Conservation (phyloP, 1,140 invertebrate genomes). For the Ylistrum balloti region DNA sequence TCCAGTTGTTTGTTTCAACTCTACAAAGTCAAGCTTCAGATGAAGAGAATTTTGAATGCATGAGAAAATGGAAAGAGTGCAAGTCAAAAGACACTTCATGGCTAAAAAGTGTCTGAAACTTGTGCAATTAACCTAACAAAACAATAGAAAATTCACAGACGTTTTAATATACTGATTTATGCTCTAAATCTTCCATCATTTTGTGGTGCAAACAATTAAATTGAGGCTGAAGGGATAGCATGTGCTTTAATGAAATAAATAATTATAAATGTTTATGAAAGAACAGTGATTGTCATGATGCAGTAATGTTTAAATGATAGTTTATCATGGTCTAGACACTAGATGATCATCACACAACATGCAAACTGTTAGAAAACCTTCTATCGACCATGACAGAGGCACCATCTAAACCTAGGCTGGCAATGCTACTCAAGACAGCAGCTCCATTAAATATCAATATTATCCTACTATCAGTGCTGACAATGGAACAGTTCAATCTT, state of each 20-base stretch:
- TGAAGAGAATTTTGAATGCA: neutral
- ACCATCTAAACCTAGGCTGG: neutral
- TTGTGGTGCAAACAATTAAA: slow-evolving; percentile 13
- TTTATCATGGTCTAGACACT: neutral
- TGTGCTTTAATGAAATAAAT: slow-evolving; percentile 1
- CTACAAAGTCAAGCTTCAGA: neutral
- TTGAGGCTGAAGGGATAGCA: neutral
- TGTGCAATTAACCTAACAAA: too few species aligned
- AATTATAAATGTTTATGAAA: neutral
- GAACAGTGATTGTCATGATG: neutral
- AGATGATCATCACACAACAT: slow-evolving; percentile 15
- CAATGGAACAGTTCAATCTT: too few species aligned
- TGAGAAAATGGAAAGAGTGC: neutral
- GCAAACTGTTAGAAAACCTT: neutral
- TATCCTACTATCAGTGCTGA: too few species aligned
- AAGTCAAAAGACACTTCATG: neutral
- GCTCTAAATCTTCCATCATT: neutral
- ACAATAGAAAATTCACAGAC: neutral
- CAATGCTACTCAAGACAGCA: neutral
- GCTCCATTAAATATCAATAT: too few species aligned
- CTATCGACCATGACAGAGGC: neutral
- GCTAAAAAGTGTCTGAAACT: neutral
- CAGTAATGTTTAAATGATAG: neutral
- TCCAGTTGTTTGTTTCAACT: too few species aligned
- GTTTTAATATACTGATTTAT: neutral